These are phyloP conservation scores for Pararge aegeria DNA, from an alignment of 1,140 invertebrate genomes.

Conservation along the genomic window DNA sequence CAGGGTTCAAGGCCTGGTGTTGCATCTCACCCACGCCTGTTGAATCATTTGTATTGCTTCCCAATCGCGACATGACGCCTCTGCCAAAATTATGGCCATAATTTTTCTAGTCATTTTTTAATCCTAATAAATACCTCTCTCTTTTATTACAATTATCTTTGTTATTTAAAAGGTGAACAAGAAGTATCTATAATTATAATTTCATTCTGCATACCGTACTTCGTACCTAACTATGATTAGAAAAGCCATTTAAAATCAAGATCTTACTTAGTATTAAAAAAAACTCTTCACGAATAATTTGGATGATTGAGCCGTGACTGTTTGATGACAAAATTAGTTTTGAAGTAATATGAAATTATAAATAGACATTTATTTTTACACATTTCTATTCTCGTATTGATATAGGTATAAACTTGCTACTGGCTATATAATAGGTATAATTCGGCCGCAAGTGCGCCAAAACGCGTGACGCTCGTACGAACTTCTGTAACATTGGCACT, in stretches of 20 bases:
- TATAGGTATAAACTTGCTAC: slow-evolving; percentile 36
- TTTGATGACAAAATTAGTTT: slow-evolving; percentile 7
- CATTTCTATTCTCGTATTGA: slow-evolving; percentile 52
- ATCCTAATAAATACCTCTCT: not conserved
- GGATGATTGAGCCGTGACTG: not conserved
- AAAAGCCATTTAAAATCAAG: too few relatives aligned
- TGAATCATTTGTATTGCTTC: slow-evolving; percentile 56
- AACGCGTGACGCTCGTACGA: slow-evolving; percentile 65
- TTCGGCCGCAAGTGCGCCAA: slow-evolving; percentile 65
- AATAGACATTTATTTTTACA: slow-evolving; percentile 31
- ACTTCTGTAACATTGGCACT: slow-evolving; percentile 70
- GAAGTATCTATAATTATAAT: too few relatives aligned
- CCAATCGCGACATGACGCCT: slow-evolving; percentile 36
- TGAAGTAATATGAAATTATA: slow-evolving; percentile 15
- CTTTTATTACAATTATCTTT: not conserved
- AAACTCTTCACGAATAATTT: not conserved
- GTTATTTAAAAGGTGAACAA: too few relatives aligned
- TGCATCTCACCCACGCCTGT: slow-evolving; percentile 54
- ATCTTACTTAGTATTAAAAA: too few relatives aligned
- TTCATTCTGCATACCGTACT: too few relatives aligned
- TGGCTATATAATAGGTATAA: slow-evolving; percentile 58
- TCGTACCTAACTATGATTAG: too few relatives aligned
- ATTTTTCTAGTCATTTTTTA: slow-evolving; percentile 34
- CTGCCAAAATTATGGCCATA: slow-evolving; percentile 43
- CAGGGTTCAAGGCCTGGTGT: slow-evolving; percentile 51